phyloP scores from a whole-genome alignment of 2,888 invertebrate genomes.

The Protonemura montana region DNA sequence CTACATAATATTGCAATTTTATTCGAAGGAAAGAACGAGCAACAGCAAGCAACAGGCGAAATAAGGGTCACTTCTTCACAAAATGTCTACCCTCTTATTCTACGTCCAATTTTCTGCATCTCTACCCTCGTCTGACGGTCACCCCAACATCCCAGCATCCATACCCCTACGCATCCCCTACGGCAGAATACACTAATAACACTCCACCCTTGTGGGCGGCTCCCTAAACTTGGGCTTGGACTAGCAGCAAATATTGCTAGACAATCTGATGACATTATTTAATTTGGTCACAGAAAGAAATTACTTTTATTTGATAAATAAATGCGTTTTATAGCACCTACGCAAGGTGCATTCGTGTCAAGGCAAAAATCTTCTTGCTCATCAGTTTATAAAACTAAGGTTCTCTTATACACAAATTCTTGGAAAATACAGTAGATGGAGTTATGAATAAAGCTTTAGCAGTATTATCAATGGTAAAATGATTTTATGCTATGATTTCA shows the following conservation, averaged over 20 bases:
- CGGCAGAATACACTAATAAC: conserved; percentile 13
- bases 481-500: not conserved
- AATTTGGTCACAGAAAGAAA: not conserved
- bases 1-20: conserved; percentile 4
- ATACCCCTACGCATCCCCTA: conserved; percentile 36
- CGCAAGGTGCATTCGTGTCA: not conserved
- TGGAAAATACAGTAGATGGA: not conserved
- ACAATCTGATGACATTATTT: not conserved
- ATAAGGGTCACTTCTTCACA: conserved; percentile 28
- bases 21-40: not conserved
- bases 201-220: not conserved
- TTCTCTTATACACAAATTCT: not conserved
- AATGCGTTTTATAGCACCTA: not conserved
- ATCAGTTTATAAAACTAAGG: no score
- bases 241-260: not conserved
- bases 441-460: not conserved
- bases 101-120: conserved; percentile 37
- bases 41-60: conserved; percentile 33
- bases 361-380: not conserved
- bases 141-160: conserved; percentile 27
- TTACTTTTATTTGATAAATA: not conserved
- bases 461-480: not conserved
- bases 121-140: conserved; percentile 3
- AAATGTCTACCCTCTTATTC: conserved; percentile 36
- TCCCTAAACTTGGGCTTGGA: not conserved